These are phyloP conservation scores for Pangasianodon gigas DNA, from an alignment of 2,113 vertebrate species.

Conservation along the genomic window DNA sequence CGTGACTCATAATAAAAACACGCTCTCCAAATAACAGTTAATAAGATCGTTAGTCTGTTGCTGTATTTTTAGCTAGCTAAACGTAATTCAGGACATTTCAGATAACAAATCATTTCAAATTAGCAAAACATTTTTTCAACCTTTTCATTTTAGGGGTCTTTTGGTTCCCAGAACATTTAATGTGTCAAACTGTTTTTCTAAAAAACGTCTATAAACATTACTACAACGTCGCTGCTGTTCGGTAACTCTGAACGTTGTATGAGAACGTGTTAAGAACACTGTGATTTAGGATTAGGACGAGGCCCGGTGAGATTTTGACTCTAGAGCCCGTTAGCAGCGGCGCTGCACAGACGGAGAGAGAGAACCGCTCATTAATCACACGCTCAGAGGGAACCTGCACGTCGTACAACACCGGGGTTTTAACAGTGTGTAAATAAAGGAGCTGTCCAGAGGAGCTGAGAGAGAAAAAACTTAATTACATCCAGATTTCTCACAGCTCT, in stretches of 20 bases:
- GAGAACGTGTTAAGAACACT: background rate
- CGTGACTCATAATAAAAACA: background rate
- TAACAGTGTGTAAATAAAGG: slow-evolving; percentile 40
- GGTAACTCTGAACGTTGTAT: background rate
- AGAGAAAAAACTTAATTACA: slow-evolving; percentile 49
- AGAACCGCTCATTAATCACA: slow-evolving; percentile 56
- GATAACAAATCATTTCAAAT: background rate
- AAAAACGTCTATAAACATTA: background rate
- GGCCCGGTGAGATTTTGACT: background rate
- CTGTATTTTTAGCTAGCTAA: background rate
- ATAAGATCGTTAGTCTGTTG: background rate
- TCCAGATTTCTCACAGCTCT: slow-evolving; percentile 52
- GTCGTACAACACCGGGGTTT: background rate
- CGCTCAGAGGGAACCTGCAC: background rate
- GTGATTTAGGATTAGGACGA: background rate
- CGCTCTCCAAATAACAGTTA: background rate
- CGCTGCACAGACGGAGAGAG: background rate
- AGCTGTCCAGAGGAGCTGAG: background rate
- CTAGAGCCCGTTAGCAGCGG: background rate
- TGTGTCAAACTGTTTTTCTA: background rate
- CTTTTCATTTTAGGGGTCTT: background rate
- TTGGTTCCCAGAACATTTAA: background rate
- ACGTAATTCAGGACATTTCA: background rate
- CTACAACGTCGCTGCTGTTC: background rate
- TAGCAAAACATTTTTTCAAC: background rate